Conservation (phyloP, 2,113 vertebrate species). For the Phaethornis superciliosus region DNA sequence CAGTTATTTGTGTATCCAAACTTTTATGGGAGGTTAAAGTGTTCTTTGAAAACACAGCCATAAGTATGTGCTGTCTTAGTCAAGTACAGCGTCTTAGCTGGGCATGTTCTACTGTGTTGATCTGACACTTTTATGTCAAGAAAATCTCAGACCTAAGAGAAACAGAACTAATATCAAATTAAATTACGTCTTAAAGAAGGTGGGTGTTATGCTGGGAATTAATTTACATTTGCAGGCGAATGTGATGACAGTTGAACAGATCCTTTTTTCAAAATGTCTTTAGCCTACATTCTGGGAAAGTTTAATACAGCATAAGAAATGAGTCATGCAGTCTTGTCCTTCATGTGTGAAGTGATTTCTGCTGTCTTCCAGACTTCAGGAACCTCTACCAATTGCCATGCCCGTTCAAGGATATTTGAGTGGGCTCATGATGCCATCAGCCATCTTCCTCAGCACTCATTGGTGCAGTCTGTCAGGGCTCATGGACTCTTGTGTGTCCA, state of each 20-base stretch:
- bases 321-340: not conserved
- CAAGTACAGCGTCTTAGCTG: not conserved
- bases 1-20: not conserved
- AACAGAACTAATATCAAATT: not conserved
- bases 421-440: too few relatives aligned
- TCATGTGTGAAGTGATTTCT: too few relatives aligned
- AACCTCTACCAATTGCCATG: too few relatives aligned
- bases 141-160: not conserved
- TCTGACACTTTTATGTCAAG: not conserved
- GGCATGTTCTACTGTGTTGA: not conserved
- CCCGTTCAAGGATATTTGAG: too few relatives aligned
- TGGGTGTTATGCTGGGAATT: not conserved
- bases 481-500: too few relatives aligned
- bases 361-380: too few relatives aligned
- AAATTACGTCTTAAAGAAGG: not conserved
- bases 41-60: not conserved
- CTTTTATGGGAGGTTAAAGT: not conserved
- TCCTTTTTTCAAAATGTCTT: not conserved
- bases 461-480: too few relatives aligned
- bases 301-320: constrained; percentile 4
- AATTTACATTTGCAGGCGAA: not conserved
- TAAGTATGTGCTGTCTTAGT: not conserved
- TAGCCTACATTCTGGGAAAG: not conserved
- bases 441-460: too few relatives aligned
- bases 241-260: not conserved